Evolutionary conservation across 2,888 invertebrate species (phyloP).

Genomic region (Acanthococcus lagerstroemiae): DNA sequence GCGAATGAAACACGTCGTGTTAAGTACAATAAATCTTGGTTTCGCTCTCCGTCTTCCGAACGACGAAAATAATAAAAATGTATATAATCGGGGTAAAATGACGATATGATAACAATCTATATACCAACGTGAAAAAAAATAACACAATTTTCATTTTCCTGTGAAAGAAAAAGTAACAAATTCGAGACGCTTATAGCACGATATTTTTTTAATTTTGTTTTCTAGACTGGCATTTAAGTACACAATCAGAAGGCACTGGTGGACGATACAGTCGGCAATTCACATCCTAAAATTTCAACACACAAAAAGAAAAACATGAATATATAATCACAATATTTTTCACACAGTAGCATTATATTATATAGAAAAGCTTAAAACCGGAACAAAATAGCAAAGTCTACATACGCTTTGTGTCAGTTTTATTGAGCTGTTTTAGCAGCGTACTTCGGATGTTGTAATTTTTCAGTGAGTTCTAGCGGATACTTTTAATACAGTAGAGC

Average conservation of each 20-base stretch:
- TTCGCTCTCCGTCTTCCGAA: neutral
- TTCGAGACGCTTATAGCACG: neutral
- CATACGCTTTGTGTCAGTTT: no score
- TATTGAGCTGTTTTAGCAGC: no score
- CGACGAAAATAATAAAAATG: neutral
- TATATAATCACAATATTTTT: no score
- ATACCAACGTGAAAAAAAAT: neutral
- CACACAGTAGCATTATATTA: no score
- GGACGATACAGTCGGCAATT: neutral
- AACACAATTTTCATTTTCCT: neutral
- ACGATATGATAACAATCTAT: neutral
- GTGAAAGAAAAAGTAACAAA: neutral
- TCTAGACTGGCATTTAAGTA: neutral
- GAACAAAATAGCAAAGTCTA: no score
- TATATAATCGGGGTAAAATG: neutral
- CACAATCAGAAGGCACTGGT: conserved; percentile 20
- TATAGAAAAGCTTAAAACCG: no score
- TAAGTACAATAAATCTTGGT: neutral
- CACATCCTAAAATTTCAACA: conserved; percentile 20
- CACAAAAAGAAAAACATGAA: conserved; percentile 2
- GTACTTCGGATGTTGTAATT: no score
- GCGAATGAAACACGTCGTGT: neutral
- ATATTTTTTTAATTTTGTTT: neutral
- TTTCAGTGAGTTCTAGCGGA: no score
- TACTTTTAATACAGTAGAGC: no score